phyloP scores from a whole-genome alignment of 2,888 invertebrate species.

The Drosophila merina region DNA sequence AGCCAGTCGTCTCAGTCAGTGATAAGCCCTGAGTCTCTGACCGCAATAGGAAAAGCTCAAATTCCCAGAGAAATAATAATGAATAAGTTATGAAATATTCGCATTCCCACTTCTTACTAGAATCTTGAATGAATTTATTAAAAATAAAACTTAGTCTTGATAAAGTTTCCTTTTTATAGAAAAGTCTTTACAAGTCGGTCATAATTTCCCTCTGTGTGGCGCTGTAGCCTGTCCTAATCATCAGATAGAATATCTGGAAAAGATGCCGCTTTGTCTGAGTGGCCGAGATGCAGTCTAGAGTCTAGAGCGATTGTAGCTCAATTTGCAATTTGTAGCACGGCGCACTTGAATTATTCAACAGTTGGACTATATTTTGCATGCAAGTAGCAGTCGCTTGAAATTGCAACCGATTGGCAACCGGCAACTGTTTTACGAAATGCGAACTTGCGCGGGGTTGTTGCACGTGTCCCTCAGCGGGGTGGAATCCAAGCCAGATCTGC shows the following conservation, averaged over 20 bases:
- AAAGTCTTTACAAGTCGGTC: too few species aligned
- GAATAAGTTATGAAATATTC: not conserved
- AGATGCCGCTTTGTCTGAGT: conserved; percentile 42
- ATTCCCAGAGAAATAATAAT: not conserved
- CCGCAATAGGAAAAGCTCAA: conserved; percentile 22
- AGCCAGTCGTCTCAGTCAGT: conserved; percentile 8
- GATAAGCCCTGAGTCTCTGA: conserved; percentile 54
- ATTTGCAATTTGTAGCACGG: conserved; percentile 49
- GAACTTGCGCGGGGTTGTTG: conserved; percentile 1
- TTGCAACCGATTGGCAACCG: conserved; percentile 16
- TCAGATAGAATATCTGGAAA: conserved; percentile 33
- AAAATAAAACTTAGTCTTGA: not conserved
- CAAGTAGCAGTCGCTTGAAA: conserved; percentile 15
- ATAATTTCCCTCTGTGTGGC: conserved; percentile 5
- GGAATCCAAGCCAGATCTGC: conserved; percentile 33
- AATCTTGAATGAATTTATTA: not conserved
- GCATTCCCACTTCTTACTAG: not conserved
- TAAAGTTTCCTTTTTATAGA: not conserved
- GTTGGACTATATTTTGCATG: conserved; percentile 37
- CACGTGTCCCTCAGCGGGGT: conserved; percentile 39
- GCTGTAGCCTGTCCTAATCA: conserved; percentile 34
- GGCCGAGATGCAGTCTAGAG: conserved; percentile 13
- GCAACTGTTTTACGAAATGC: not conserved
- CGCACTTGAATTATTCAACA: conserved; percentile 58
- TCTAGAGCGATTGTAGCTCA: conserved; percentile 20